Evolutionary conservation across 2,888 invertebrate genomes (phyloP), one percentile per base, ranked within the genome.

Genomic region (Drosophila mayaguana): DNA sequence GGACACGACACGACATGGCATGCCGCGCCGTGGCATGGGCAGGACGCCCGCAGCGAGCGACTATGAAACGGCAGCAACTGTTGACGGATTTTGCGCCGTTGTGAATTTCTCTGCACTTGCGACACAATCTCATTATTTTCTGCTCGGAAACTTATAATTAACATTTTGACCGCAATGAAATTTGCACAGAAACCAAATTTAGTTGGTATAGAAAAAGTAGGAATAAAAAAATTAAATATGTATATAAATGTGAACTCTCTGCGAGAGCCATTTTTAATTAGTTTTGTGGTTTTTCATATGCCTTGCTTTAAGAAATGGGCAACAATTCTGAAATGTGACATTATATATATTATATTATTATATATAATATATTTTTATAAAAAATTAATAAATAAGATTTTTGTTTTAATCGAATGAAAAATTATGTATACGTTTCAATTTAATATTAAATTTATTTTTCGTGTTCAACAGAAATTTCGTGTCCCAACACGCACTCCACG

Each of bases 131-230:
- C 85, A 85, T 89, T 89, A 85, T 76, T 76, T 72, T 72, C 70
- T 80, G 71, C 63, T 66, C 64, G 72, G 48, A 85, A 89, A 89
- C 88, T 85, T 89, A 88, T 89, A 86, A 89, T 86, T 88, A 89
- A 77, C 74, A 88, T 81, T 78, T 88, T 61, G 76, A 86, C 89
- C 89, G 73, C 88, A 86, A 63, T 79, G 62, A 82, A 80, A 70
- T 81, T 69, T 16, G 50, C 64, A 48, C 25, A 65, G 42, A 14
- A 42, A 42, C 45, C 46, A 32, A 34, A 20, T 16, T 51, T 34
- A 36, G 36, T 36, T 20, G 9, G 20, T 36, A 8, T 6, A 16
- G 20, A 36, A 36, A 51, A 53, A 38, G 14, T 6, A 3, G 11
- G 11, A 16, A 14, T 7, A 54, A 9, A 46, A 40, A 54, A 45